Evolutionary conservation across 2,888 invertebrate genomes (phyloP).

Genomic region (Melipona beecheii): DNA sequence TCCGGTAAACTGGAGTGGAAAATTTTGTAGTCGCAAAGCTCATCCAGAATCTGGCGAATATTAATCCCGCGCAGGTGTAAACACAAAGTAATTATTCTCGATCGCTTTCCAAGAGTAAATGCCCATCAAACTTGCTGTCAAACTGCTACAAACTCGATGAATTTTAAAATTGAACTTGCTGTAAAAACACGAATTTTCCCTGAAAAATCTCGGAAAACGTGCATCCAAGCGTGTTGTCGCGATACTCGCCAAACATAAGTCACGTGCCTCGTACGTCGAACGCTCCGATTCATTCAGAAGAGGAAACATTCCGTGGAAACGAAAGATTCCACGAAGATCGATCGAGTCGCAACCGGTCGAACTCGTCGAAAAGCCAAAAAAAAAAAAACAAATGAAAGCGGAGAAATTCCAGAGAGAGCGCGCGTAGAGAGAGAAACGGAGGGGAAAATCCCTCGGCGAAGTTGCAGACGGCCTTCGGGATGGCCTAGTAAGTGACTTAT

Average conservation of each 20-base stretch:
- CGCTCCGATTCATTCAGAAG: not conserved
- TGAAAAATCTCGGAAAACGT: too few relatives aligned
- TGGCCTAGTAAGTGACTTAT: not conserved
- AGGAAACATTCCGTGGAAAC: not conserved
- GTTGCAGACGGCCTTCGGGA: not conserved
- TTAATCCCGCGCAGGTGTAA: too few relatives aligned
- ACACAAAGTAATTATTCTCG: too few relatives aligned
- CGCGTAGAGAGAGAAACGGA: too few relatives aligned
- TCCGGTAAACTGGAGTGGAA: not conserved
- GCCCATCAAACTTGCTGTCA: too few relatives aligned
- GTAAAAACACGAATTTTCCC: too few relatives aligned
- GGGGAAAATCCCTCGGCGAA: not conserved
- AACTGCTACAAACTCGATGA: too few relatives aligned
- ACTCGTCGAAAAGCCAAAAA: not conserved
- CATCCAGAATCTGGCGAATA: not conserved
- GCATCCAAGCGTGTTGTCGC: too few relatives aligned
- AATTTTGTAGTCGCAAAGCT: too few relatives aligned
- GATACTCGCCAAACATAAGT: too few relatives aligned
- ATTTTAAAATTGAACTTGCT: too few relatives aligned
- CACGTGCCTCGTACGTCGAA: not conserved
- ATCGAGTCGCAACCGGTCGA: not conserved
- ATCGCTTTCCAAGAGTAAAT: too few relatives aligned
- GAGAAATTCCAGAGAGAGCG: not conserved
- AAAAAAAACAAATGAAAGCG: not conserved
- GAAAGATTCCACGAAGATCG: not conserved